Evolutionary conservation across 2,888 invertebrate genomes (phyloP).

Genomic region (Chymomyza fuscimana): DNA sequence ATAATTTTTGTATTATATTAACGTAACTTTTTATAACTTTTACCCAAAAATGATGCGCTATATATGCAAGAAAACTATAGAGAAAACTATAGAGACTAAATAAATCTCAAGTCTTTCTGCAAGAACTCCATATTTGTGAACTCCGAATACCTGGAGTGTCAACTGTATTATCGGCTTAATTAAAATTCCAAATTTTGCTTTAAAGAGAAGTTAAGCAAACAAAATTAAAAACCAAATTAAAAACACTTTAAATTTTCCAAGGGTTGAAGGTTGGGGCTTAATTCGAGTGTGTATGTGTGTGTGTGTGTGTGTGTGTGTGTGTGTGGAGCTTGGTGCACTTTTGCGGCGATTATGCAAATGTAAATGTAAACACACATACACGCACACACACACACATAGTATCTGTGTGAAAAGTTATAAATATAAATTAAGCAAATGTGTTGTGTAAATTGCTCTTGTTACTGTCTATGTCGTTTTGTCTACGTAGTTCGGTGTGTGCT

Average conservation of each 20-base stretch:
- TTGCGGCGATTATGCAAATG: conserved; percentile 66
- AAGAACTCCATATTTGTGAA: no score
- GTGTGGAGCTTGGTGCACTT: neutral
- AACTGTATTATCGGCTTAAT: neutral
- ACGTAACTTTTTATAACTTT: no score
- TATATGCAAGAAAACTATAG: no score
- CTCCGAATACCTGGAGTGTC: neutral
- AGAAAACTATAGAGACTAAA: no score
- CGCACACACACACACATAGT: conserved; percentile 8
- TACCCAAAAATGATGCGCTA: no score
- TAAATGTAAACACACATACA: conserved; percentile 22
- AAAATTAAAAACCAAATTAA: neutral
- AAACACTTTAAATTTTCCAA: neutral
- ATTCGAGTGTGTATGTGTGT: neutral
- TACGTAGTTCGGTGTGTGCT: neutral
- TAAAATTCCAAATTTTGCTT: neutral
- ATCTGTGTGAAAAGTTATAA: conserved; percentile 61
- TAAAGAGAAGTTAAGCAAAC: neutral
- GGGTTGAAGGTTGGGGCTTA: neutral
- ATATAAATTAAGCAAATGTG: conserved; percentile 74
- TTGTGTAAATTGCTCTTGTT: conserved; percentile 67
- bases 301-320: neutral
- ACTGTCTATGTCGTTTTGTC: conserved; percentile 25
- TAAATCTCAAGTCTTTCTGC: no score
- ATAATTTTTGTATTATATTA: no score